Base-by-base conservation (phyloP, 2,888 invertebrate genomes). In the Pilophorus perplexus region DNA sequence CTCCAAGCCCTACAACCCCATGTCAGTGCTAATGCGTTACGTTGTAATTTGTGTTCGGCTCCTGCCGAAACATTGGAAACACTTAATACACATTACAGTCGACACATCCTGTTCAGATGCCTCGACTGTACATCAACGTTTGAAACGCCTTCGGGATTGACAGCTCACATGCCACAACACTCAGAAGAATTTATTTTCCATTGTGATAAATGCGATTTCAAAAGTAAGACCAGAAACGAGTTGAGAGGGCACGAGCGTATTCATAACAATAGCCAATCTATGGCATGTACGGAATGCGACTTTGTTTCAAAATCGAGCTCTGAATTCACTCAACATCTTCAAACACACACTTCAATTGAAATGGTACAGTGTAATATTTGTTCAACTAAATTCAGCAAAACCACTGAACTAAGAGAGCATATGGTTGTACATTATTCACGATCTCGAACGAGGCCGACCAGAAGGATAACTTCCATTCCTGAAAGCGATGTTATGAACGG, bases 181-280 rank as follows among this genome's bases (percentile, higher is more conserved):
- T 22, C 33, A 10, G 18, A 12, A 5, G 54, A 55, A 14, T 20
- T 55, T 10, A 18, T 55, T 1, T 55, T 37, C 10, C 8, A 37
- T 5, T 55, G 54, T 14, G 33, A 55, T 20, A 20, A 20, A 12
- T 55, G 54, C 54, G 38, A 55, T 55, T 55, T 55, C 54, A 55
- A 55, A 55, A 28, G 54, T 14, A 55, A 12, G 37, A 55, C 54
- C 33, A 16, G 54, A 2, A 55, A 55, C 33, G 54, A 55, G n/a
- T 20, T 55, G 37, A 16, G 54, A 12, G 54, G 54, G n/a, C 54
- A 55, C 38, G 54, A 28, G 14, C 16, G 54, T 5, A 37, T 55
- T 6, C 54, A 55, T 12, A 42, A 14, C 14, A 28, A 28, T 20
- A 37, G 18, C n/a, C 54, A 55, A 37, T 20, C 27, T 16, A 37